Percentiles rank a stretch among this genome's conserved stretches.
Conservation (phyloP, 2,888 invertebrate species). For the Xiphydria camelus region DNA sequence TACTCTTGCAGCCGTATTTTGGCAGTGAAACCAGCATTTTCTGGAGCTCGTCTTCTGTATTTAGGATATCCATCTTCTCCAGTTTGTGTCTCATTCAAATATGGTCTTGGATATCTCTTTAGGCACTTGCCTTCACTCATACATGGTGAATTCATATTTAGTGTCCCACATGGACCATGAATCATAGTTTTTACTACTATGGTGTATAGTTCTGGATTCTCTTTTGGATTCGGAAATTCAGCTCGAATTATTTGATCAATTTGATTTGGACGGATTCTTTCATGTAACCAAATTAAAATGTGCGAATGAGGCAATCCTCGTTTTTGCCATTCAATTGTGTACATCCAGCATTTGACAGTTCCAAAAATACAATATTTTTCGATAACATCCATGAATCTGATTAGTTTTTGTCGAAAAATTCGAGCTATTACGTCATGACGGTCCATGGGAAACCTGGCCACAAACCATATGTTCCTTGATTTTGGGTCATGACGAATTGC, state of each 20-base stretch:
- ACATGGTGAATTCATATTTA: conserved; percentile 4
- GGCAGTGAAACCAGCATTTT: conserved; percentile 5
- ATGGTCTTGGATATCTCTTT: conserved; percentile 6
- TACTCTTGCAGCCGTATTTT: conserved; percentile 7
- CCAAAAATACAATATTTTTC: conserved; percentile 32
- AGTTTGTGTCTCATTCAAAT: not conserved
- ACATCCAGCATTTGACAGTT: conserved; percentile 26
- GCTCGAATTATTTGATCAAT: conserved; percentile 46
- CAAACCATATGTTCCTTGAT: conserved; percentile 29
- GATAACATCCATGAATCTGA: conserved; percentile 25
- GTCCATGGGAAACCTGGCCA: conserved; percentile 25
- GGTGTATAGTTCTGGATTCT: not conserved
- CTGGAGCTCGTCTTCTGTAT: not conserved
- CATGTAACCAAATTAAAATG: conserved; percentile 33
- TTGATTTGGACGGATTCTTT: conserved; percentile 25
- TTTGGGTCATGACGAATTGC: conserved; percentile 45
- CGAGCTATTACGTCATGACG: conserved; percentile 35
- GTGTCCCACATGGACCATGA: conserved; percentile 8
- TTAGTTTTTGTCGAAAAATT: conserved; percentile 34
- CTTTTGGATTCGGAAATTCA: conserved; percentile 19
- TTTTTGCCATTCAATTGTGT: conserved; percentile 41
- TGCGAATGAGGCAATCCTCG: conserved; percentile 40
- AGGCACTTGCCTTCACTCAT: conserved; percentile 2
- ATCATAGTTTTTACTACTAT: conserved; percentile 7
- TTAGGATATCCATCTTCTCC: conserved; percentile 2